Percentiles rank a stretch among this genome's conserved stretches.
Evolutionary conservation across 92 coral and sea anemone genomes (phyloP).

Genomic region (Paragorgia papillata): DNA sequence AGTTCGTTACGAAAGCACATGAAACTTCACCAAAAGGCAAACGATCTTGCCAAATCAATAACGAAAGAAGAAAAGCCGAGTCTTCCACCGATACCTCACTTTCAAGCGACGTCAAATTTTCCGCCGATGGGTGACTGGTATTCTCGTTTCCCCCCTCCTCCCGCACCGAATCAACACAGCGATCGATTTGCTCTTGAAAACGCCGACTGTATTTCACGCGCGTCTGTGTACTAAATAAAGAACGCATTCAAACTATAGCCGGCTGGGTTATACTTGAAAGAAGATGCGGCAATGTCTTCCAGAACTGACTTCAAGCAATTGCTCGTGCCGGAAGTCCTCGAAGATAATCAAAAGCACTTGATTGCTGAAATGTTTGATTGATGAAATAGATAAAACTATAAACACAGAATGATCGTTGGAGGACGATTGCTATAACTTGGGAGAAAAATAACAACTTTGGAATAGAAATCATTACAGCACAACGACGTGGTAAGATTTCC

Average conservation of each 20-base stretch:
- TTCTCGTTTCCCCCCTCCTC: slow-evolving; percentile 71
- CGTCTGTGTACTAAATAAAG: slow-evolving; percentile 19
- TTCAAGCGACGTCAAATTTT: slow-evolving; percentile 76
- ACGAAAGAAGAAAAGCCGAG: slow-evolving; percentile 75
- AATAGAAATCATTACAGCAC: background rate
- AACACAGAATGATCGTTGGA: slow-evolving; percentile 29
- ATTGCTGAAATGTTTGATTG: slow-evolving; percentile 37
- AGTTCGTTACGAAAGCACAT: slow-evolving; percentile 96
- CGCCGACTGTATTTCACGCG: slow-evolving; percentile 17
- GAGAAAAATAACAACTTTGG: slow-evolving; percentile 11
- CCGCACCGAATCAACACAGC: slow-evolving; percentile 79
- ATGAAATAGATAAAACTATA: slow-evolving; percentile 26
- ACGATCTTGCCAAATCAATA: slow-evolving; percentile 75
- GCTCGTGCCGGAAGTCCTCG: slow-evolving; percentile 34
- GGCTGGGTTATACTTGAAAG: background rate
- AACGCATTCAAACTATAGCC: background rate
- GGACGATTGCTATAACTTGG: slow-evolving; percentile 1
- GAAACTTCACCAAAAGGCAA: slow-evolving; percentile 95
- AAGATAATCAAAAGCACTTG: slow-evolving; percentile 32
- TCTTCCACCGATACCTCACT: slow-evolving; percentile 67
- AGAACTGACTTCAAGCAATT: background rate
- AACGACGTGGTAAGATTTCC: slow-evolving; percentile 1
- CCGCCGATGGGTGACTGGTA: slow-evolving; percentile 98
- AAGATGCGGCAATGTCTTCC: background rate
- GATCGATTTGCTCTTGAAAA: slow-evolving; percentile 51